Percentiles rank a stretch among this genome's conserved stretches.
Evolutionary conservation across 2,113 vertebrate genomes (phyloP).

Genomic region (Anoplopoma fimbria): DNA sequence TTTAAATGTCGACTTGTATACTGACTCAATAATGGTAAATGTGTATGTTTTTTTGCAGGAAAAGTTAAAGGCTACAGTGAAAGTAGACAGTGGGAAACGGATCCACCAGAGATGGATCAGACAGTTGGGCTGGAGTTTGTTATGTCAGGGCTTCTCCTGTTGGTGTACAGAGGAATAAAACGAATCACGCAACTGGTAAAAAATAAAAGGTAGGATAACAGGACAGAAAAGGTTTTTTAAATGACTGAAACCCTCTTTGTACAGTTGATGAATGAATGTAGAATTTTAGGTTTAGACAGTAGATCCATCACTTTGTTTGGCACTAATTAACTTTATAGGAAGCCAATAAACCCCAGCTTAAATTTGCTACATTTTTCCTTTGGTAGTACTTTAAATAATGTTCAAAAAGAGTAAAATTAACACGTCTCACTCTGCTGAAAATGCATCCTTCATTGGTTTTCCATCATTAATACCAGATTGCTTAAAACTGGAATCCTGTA

Average conservation of each 20-base stretch:
- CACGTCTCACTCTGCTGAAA: not conserved
- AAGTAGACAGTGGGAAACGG: slow-evolving; percentile 23
- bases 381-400: not conserved
- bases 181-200: not conserved
- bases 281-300: not conserved
- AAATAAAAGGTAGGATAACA: not conserved
- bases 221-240: not conserved
- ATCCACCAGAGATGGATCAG: not conserved
- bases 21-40: not conserved
- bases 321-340: not conserved
- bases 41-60: slow-evolving; percentile 7
- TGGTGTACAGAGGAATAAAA: not conserved
- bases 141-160: not conserved
- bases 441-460: not conserved
- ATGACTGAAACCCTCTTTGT: not conserved
- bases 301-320: not conserved
- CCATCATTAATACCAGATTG: not conserved
- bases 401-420: not conserved
- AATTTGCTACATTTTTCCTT: not conserved
- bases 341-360: not conserved
- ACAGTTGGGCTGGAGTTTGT: not conserved
- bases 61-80: slow-evolving; percentile 27
- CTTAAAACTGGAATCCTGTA: slow-evolving; percentile 1
- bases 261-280: not conserved
- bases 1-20: slow-evolving; percentile 1